Conservation (phyloP, 2,888 invertebrate species). For the Zaprionus bogoriensis region DNA sequence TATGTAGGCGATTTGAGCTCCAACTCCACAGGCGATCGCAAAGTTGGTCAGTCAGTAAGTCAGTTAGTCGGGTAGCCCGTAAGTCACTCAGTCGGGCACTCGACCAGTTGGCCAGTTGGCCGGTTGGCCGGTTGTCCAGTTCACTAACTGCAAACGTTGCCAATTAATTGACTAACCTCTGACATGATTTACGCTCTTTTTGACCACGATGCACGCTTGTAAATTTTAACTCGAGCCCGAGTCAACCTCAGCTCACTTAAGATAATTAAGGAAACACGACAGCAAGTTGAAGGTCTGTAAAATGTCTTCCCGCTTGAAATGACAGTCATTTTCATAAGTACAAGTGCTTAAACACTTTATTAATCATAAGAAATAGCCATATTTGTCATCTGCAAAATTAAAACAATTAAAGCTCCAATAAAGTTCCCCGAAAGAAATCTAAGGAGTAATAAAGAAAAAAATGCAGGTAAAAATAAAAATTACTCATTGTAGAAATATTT, state of each 20-base stretch:
- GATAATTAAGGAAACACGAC: slow-evolving; percentile 31
- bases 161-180: slow-evolving; percentile 50
- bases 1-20: not conserved
- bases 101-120: not conserved
- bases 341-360: not conserved
- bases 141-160: slow-evolving; percentile 52
- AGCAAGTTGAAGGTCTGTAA: slow-evolving; percentile 1
- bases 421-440: not conserved
- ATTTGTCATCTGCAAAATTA: not conserved
- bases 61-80: not conserved
- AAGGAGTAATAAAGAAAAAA: not conserved
- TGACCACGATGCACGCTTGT: slow-evolving; percentile 22
- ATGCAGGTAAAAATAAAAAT: not conserved
- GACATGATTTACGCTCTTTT: slow-evolving; percentile 37
- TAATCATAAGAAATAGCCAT: not conserved
- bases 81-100: not conserved
- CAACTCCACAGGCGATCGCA: not conserved
- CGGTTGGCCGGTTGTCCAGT: slow-evolving; percentile 25
- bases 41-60: slow-evolving; percentile 14
- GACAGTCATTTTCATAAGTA: not conserved
- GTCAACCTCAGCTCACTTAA: slow-evolving; percentile 4
- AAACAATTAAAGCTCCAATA: not conserved
- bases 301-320: slow-evolving; percentile 1
- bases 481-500: too few relatives aligned
- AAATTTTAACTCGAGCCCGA: slow-evolving; percentile 16